These are phyloP conservation scores for Bolinopsis microptera DNA, from an alignment of 37 sponge, comb jelly and placozoan genomes.

Conservation along the genomic window DNA sequence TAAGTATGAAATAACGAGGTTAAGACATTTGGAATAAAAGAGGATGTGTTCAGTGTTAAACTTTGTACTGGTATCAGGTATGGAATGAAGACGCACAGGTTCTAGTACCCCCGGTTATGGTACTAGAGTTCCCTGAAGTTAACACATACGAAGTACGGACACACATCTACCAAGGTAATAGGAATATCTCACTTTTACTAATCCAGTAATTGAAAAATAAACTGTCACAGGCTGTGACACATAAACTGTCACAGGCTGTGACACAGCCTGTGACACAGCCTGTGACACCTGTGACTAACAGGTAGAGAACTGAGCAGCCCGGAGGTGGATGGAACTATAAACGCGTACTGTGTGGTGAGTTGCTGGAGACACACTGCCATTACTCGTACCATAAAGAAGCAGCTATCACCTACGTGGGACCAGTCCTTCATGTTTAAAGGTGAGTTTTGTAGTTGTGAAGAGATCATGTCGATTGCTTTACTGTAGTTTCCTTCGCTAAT, in stretches of 20 bases:
- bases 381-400: neutral
- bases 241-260: no score
- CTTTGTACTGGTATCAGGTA: constrained; percentile 1
- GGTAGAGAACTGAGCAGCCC: constrained; percentile 22
- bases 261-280: no score
- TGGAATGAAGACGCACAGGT: neutral
- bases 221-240: no score
- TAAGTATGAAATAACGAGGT: no score
- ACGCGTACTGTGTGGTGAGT: constrained; percentile 26
- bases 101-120: constrained; percentile 1
- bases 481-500: no score
- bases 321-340: constrained; percentile 29
- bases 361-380: constrained; percentile 35
- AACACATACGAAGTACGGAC: constrained; percentile 25
- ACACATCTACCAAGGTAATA: constrained; percentile 6
- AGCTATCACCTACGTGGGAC: constrained; percentile 13
- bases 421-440: constrained; percentile 39
- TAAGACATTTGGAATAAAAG: no score
- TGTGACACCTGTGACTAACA: no score
- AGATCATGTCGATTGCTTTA: no score
- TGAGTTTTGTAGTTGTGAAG: neutral
- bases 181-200: no score
- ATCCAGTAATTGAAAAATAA: no score
- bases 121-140: constrained; percentile 15
- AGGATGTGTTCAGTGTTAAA: no score